A percentile compares a stretch with the other conserved stretches of the same genome.
phyloP scores from a whole-genome alignment of 2,797 vertebrate genomes.

The Acanthiza pusilla region DNA sequence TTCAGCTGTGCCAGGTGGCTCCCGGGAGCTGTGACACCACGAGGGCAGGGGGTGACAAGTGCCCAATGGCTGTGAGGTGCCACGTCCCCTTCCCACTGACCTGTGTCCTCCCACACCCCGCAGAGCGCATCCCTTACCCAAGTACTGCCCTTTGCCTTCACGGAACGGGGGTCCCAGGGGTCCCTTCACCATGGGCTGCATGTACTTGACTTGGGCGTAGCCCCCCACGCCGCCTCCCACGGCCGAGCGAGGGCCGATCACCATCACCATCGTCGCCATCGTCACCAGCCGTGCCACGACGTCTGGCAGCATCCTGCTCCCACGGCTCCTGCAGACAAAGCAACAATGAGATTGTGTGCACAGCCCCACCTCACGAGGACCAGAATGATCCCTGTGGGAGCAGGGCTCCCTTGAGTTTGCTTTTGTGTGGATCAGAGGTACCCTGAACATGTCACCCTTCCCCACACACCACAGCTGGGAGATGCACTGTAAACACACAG shows the following conservation, averaged over 20 bases:
- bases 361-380: rapidly evolving
- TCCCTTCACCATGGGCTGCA: slow-evolving; percentile 98
- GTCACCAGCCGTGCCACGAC: slow-evolving; percentile 20
- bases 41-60: background rate
- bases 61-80: background rate
- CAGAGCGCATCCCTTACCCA: slow-evolving; percentile 79
- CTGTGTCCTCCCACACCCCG: rapidly evolving
- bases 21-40: background rate
- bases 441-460: rapidly evolving
- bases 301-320: slow-evolving; percentile 58
- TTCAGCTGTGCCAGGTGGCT: rapidly evolving
- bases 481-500: rapidly evolving
- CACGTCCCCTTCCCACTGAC: rapidly evolving
- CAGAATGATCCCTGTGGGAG: rapidly evolving
- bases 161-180: slow-evolving; percentile 95
- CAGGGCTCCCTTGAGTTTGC: rapidly evolving
- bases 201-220: slow-evolving; percentile 93
- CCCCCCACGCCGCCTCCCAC: slow-evolving; percentile 78
- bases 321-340: background rate
- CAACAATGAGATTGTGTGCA: background rate
- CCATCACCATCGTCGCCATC: background rate
- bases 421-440: background rate
- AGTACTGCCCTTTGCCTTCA: slow-evolving; percentile 97
- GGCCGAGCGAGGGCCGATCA: slow-evolving; percentile 22
- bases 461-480: rapidly evolving